Conservation (phyloP, 2,888 invertebrate species). For the Melikaiella ostensackeni region DNA sequence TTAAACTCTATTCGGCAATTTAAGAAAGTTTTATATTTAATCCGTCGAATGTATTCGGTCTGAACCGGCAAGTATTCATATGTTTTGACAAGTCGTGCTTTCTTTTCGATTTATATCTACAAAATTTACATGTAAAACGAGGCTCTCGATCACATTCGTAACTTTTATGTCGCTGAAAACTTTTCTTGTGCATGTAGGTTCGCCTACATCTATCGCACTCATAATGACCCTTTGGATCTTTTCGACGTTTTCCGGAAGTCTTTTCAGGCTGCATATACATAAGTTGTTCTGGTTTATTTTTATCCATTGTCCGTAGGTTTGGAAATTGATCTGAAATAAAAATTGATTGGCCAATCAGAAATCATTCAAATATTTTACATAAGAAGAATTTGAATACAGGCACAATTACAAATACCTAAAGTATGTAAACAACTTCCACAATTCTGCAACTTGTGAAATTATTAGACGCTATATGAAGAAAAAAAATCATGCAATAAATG, state of each 20-base stretch:
- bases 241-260: background rate
- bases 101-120: background rate
- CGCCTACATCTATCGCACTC: background rate
- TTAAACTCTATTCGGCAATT: no score
- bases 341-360: background rate
- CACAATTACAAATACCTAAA: no score
- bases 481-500: no score
- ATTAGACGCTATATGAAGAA: no score
- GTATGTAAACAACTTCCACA: no score
- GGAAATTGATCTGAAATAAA: background rate
- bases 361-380: background rate
- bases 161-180: background rate
- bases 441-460: no score
- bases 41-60: background rate
- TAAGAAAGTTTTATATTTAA: no score
- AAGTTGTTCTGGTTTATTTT: background rate
- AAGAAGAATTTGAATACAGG: no score
- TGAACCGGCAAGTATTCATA: background rate
- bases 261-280: background rate
- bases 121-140: background rate
- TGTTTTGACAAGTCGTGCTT: background rate
- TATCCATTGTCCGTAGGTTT: background rate
- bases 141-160: background rate
- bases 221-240: background rate
- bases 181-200: background rate